These are phyloP conservation scores for Mesoligia furuncula DNA, from an alignment of 2,888 invertebrate species.

Conservation along the genomic window DNA sequence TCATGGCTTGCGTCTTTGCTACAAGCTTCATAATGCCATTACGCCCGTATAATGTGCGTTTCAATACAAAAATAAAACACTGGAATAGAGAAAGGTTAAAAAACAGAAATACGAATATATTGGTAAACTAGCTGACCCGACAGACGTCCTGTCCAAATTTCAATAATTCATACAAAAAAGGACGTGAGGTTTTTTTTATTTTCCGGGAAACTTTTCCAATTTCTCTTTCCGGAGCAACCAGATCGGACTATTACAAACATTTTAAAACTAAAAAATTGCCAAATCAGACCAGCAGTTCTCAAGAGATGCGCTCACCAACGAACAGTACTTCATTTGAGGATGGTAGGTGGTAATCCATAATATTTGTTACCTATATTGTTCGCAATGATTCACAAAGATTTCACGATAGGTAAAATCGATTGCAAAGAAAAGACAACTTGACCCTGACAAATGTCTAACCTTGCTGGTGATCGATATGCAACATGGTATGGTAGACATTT, in stretches of 20 bases:
- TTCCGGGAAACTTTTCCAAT: neutral
- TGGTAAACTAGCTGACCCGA: neutral
- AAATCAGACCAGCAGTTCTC: neutral
- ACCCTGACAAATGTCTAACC: conserved; percentile 20
- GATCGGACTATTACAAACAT: neutral
- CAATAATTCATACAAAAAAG: neutral
- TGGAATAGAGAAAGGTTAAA: neutral
- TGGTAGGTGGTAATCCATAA: neutral
- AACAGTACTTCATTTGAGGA: neutral
- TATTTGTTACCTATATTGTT: conserved; percentile 5
- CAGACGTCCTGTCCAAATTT: neutral
- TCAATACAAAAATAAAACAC: conserved; percentile 8
- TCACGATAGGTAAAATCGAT: conserved; percentile 36
- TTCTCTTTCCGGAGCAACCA: neutral
- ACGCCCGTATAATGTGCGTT: conserved; percentile 17
- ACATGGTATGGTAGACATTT: neutral
- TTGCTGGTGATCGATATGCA: conserved; percentile 51
- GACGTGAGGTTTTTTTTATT: neutral
- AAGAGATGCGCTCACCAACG: neutral
- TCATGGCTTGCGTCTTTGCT: conserved; percentile 49
- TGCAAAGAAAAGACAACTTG: conserved; percentile 25
- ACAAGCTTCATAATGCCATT: conserved; percentile 23
- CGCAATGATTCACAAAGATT: conserved; percentile 2
- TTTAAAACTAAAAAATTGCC: too few relatives aligned
- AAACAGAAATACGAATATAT: neutral